phyloP scores from a whole-genome alignment of 2,888 invertebrate species.

The Cynaeus angustus region DNA sequence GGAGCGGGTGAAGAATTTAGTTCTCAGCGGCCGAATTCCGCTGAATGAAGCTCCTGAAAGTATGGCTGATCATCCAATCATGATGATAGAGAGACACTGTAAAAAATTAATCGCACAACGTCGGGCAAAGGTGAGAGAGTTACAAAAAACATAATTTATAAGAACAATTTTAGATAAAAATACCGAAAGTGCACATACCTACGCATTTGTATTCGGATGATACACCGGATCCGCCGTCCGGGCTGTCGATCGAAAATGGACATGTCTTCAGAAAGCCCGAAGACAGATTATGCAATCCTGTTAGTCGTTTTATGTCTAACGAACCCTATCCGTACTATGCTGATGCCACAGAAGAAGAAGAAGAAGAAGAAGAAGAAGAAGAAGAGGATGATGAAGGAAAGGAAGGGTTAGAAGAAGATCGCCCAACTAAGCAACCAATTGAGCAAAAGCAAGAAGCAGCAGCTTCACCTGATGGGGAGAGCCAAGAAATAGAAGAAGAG shows the following conservation, averaged over 20 bases:
- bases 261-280: slow-evolving; percentile 66
- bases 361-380: slow-evolving; percentile 29
- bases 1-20: slow-evolving; percentile 80
- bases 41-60: slow-evolving; percentile 80
- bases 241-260: slow-evolving; percentile 71
- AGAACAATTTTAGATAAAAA: slow-evolving; percentile 64
- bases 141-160: too few species aligned
- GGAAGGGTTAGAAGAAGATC: too few species aligned
- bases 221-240: slow-evolving; percentile 69
- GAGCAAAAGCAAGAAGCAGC: slow-evolving; percentile 19
- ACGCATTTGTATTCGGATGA: slow-evolving; percentile 69
- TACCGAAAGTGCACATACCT: slow-evolving; percentile 67
- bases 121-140: slow-evolving; percentile 73
- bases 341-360: slow-evolving; percentile 63
- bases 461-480: too few species aligned
- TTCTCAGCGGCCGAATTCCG: slow-evolving; percentile 80
- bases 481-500: slow-evolving; percentile 64
- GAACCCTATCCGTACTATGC: slow-evolving; percentile 64
- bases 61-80: slow-evolving; percentile 79
- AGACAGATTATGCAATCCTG: slow-evolving; percentile 70
- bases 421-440: not conserved
- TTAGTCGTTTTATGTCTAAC: slow-evolving; percentile 68
- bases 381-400: slow-evolving; percentile 62
- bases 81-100: slow-evolving; percentile 76
- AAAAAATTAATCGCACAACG: slow-evolving; percentile 72